phyloP scores from a whole-genome alignment of 1,140 invertebrate species.

The Patella vulgata region DNA sequence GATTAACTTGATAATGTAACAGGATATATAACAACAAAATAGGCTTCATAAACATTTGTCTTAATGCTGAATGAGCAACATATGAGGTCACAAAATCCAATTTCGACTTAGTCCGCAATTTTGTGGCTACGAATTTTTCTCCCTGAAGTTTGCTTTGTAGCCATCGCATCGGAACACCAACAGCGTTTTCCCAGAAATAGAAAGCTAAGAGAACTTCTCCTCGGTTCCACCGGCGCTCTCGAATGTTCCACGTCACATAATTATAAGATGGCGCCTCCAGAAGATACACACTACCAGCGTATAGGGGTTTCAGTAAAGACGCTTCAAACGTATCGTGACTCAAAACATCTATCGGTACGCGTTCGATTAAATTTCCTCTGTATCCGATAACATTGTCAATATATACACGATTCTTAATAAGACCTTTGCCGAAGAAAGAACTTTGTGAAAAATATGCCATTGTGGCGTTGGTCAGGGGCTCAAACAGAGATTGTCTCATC shows the following conservation, averaged over 20 bases:
- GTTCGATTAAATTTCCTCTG: constrained; percentile 49
- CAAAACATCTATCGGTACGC: constrained; percentile 60
- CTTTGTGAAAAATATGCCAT: constrained; percentile 53
- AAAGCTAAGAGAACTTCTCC: constrained; percentile 56
- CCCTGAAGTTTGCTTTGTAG: constrained; percentile 48
- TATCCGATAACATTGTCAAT: constrained; percentile 58
- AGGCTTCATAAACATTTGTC: constrained; percentile 62
- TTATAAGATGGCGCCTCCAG: constrained; percentile 56
- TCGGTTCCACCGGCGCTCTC: constrained; percentile 58
- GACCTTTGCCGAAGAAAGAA: constrained; percentile 56
- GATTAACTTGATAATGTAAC: constrained; percentile 43
- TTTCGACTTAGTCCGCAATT: constrained; percentile 46
- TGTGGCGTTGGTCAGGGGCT: constrained; percentile 57
- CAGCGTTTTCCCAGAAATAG: constrained; percentile 55
- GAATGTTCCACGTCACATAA: constrained; percentile 58
- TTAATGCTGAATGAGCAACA: constrained; percentile 50
- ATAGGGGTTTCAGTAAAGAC: constrained; percentile 51
- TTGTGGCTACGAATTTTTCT: constrained; percentile 42
- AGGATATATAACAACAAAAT: constrained; percentile 50
- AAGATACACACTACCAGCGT: constrained; percentile 42
- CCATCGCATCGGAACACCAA: constrained; percentile 53
- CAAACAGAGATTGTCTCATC: constrained; percentile 53
- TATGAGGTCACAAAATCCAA: constrained; percentile 55
- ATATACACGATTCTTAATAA: constrained; percentile 56
- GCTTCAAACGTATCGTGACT: constrained; percentile 63